A percentile compares a stretch with the other conserved stretches of the same genome.
Conservation (phyloP, 2,113 vertebrate genomes). For the Zosterops japonicus region DNA sequence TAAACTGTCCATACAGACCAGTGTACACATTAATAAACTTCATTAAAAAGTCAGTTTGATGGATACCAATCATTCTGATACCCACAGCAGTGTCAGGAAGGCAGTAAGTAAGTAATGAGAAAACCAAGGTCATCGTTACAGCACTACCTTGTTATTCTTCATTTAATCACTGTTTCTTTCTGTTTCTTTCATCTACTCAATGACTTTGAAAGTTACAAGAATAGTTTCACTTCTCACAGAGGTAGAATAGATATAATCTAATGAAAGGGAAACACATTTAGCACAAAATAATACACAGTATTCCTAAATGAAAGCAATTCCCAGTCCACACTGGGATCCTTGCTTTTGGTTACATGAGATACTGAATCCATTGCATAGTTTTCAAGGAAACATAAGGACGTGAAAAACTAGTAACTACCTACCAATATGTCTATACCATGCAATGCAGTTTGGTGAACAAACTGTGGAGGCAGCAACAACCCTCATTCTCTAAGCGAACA, state of each 20-base stretch:
- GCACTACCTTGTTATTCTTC: background rate
- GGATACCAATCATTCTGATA: background rate
- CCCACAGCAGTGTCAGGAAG: background rate
- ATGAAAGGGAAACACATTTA: background rate
- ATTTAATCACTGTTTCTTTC: background rate
- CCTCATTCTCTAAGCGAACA: background rate
- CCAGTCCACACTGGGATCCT: background rate
- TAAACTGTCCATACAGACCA: background rate
- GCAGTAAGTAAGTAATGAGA: background rate
- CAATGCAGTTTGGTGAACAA: background rate
- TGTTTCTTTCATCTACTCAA: background rate
- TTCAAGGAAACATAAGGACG: background rate
- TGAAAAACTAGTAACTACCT: background rate
- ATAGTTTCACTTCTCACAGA: background rate
- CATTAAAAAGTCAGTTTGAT: background rate
- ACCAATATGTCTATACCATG: background rate
- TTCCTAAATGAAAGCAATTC: background rate
- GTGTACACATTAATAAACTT: background rate
- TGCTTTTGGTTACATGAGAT: background rate
- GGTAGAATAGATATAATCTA: background rate
- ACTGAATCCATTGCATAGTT: background rate
- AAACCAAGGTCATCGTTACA: background rate
- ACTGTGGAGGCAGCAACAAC: background rate
- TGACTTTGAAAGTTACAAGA: background rate
- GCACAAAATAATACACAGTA: background rate